Conservation (phyloP, 2,113 vertebrate species). For the Zosterops hypoxanthus region DNA sequence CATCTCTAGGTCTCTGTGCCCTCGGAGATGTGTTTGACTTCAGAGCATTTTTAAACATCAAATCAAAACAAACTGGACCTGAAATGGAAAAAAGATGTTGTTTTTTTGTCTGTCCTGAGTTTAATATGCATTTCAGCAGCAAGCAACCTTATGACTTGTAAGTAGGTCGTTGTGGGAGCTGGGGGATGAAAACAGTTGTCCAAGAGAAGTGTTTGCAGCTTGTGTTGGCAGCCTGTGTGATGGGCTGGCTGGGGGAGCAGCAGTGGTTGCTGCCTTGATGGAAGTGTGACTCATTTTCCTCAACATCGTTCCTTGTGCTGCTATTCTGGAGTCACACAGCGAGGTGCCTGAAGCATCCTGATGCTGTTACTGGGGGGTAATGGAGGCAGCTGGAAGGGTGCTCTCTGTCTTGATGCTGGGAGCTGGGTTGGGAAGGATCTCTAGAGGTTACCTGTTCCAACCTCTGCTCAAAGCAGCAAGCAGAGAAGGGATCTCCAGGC, state of each 20-base stretch:
- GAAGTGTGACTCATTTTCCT: not conserved
- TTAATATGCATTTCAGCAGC: not conserved
- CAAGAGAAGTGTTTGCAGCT: not conserved
- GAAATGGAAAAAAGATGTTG: not conserved
- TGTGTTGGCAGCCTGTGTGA: not conserved
- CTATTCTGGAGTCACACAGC: not conserved
- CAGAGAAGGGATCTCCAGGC: fast-evolving
- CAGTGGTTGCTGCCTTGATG: not conserved
- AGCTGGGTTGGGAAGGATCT: not conserved
- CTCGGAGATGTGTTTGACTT: not conserved
- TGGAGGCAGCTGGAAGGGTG: not conserved
- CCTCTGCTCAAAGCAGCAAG: not conserved
- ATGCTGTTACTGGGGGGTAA: not conserved
- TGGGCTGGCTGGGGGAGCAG: not conserved
- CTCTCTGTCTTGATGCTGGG: not conserved
- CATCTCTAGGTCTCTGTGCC: not conserved
- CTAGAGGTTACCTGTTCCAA: not conserved
- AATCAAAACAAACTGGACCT: not conserved
- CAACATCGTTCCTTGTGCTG: not conserved
- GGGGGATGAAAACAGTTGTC: not conserved
- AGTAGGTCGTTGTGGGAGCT: not conserved
- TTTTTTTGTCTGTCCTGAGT: not conserved
- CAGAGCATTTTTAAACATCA: not conserved
- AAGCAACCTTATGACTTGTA: not conserved
- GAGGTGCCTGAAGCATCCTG: not conserved